phyloP scores from a whole-genome alignment of 2,888 invertebrate species.

The Heliconius sara region DNA sequence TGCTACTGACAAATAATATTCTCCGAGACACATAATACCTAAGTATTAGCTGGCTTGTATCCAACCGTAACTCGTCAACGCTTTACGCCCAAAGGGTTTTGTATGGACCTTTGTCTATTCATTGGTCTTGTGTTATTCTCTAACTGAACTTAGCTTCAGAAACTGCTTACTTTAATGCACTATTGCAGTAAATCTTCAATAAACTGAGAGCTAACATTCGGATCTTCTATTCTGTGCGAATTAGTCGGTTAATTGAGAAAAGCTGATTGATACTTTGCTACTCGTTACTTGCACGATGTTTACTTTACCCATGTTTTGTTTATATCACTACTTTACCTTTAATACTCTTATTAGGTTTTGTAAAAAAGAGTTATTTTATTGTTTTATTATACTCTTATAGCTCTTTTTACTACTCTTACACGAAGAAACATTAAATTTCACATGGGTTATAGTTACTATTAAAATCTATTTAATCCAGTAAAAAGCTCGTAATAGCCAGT shows the following conservation, averaged over 20 bases:
- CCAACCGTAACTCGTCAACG: slow-evolving; percentile 46
- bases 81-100: slow-evolving; percentile 47
- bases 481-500: background rate
- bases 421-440: background rate
- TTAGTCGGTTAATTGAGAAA: slow-evolving; percentile 17
- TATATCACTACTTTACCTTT: background rate
- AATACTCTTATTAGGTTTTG: background rate
- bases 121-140: slow-evolving; percentile 43
- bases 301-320: background rate
- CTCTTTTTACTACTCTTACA: background rate
- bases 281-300: background rate
- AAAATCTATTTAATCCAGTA: background rate
- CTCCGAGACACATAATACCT: slow-evolving; percentile 42
- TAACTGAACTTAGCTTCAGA: slow-evolving; percentile 42
- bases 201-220: slow-evolving; percentile 18
- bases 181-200: slow-evolving; percentile 29
- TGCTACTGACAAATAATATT: slow-evolving; percentile 26
- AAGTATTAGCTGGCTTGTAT: slow-evolving; percentile 46
- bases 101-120: slow-evolving; percentile 47
- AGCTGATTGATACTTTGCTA: background rate
- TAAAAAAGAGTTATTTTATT: too few relatives aligned
- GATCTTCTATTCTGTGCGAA: slow-evolving; percentile 3
- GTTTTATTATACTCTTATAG: background rate
- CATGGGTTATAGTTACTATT: background rate
- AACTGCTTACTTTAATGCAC: slow-evolving; percentile 39